phyloP scores from a whole-genome alignment of 2,113 vertebrate genomes.

The Lepus europaeus region DNA sequence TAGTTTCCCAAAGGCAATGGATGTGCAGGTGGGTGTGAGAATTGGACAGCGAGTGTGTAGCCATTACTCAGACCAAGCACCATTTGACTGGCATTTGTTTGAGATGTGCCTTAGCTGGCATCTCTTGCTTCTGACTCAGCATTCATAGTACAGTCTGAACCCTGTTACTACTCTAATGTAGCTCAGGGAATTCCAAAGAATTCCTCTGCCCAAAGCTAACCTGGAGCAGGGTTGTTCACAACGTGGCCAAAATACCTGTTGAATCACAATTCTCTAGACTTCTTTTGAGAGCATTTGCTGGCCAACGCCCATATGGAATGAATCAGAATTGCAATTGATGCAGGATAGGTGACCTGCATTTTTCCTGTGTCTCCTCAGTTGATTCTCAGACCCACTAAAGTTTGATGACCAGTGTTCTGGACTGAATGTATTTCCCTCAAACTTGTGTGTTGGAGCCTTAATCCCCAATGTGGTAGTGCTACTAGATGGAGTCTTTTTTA shows the following conservation, averaged over 20 bases:
- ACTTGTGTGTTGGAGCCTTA: background rate
- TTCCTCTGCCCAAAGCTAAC: background rate
- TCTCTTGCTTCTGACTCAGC: background rate
- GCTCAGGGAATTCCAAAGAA: background rate
- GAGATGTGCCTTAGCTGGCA: background rate
- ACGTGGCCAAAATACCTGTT: background rate
- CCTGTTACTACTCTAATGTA: background rate
- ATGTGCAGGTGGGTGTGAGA: background rate
- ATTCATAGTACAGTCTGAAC: background rate
- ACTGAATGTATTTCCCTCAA: background rate
- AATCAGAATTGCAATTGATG: slow-evolving; percentile 1
- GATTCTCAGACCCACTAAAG: background rate
- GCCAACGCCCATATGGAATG: background rate
- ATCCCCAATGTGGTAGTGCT: background rate
- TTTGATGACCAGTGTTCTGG: background rate
- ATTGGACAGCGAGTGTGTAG: no score
- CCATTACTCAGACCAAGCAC: background rate
- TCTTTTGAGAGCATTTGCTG: background rate
- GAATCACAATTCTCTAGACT: background rate
- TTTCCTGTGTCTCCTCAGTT: background rate
- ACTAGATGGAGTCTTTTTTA: background rate
- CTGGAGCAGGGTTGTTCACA: background rate
- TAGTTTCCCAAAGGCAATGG: background rate
- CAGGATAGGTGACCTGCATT: background rate
- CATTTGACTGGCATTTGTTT: background rate